These are phyloP conservation scores for Glandiceps talaboti DNA, from an alignment of 53 echinoderm and acorn worm genomes.

Conservation along the genomic window DNA sequence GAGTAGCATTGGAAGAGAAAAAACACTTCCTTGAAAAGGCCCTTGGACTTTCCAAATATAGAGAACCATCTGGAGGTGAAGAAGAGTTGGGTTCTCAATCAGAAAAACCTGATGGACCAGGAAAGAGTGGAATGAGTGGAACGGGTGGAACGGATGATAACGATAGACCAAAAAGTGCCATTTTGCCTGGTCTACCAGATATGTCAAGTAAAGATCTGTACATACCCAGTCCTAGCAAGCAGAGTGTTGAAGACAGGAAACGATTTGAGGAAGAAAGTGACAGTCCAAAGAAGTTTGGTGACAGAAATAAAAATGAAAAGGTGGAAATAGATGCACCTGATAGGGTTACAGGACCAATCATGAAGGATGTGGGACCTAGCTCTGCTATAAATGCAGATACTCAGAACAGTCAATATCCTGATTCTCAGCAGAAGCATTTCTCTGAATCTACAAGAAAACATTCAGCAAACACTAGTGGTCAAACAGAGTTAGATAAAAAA, in stretches of 20 bases:
- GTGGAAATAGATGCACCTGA: neutral
- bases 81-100: neutral
- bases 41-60: neutral
- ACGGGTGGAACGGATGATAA: neutral
- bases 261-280: neutral
- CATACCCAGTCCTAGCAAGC: neutral
- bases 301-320: neutral
- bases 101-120: too few species aligned
- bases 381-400: neutral
- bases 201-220: neutral
- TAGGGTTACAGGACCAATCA: neutral
- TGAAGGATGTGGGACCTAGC: neutral
- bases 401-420: neutral
- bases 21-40: neutral
- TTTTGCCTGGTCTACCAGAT: neutral
- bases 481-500: neutral
- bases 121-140: neutral
- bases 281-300: neutral
- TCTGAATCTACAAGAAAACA: neutral
- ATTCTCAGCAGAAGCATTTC: too few species aligned
- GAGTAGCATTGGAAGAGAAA: constrained; percentile 4
- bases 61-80: too few species aligned
- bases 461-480: neutral
- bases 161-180: neutral
- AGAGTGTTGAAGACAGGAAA: neutral